Conservation (phyloP, 2,888 invertebrate genomes). For the Amiota communis region DNA sequence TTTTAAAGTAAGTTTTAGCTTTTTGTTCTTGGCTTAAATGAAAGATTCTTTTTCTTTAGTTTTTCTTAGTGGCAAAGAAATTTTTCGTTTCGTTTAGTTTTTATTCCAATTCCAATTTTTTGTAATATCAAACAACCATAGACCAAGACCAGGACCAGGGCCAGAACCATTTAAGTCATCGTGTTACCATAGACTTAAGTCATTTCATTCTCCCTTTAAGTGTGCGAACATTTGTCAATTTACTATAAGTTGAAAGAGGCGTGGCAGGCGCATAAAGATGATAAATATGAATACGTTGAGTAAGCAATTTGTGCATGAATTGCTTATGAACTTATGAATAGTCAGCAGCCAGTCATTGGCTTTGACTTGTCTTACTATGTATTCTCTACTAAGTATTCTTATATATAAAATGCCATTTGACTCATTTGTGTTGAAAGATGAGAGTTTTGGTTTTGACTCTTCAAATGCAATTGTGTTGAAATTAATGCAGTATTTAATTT, state of each 20-base stretch:
- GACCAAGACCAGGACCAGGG: too few relatives aligned
- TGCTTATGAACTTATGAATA: constrained; percentile 37
- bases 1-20: background rate
- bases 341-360: too few relatives aligned
- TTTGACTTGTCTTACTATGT: too few relatives aligned
- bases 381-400: background rate
- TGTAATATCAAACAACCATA: too few relatives aligned
- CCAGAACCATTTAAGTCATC: constrained; percentile 1
- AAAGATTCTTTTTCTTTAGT: constrained; percentile 20
- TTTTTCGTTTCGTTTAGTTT: constrained; percentile 37
- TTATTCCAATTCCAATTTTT: too few relatives aligned
- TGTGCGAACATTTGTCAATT: constrained; percentile 60
- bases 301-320: constrained; percentile 65
- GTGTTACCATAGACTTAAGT: constrained; percentile 21
- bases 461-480: background rate
- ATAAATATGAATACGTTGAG: constrained; percentile 64
- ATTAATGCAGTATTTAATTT: constrained; percentile 25
- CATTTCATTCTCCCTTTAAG: background rate
- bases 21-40: constrained; percentile 21
- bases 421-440: background rate
- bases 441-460: background rate
- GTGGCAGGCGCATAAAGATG: constrained; percentile 61
- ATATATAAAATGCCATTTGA: background rate
- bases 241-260: constrained; percentile 64
- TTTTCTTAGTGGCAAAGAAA: constrained; percentile 58